Evolutionary conservation across 2,888 invertebrate genomes (phyloP).

Genomic region (Lasioglossum leucozonium): DNA sequence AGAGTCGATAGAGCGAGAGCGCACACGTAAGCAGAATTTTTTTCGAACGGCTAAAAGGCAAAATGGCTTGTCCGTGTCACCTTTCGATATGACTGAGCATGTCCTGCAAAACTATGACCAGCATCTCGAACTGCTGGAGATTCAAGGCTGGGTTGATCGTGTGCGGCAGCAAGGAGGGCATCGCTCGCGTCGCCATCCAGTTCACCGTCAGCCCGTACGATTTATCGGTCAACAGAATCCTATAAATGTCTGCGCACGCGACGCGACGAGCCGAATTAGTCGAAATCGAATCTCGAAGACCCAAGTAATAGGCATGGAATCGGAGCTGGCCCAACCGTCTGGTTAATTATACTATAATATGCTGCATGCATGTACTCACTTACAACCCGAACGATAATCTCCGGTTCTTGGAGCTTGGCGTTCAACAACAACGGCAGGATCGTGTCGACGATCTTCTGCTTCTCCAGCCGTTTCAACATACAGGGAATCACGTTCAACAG

Average conservation of each 20-base stretch:
- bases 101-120: conserved; percentile 94
- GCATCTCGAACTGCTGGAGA: conserved; percentile 92
- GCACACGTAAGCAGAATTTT: background rate
- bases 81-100: conserved; percentile 95
- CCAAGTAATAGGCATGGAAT: background rate
- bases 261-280: conserved; percentile 52
- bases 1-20: background rate
- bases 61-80: conserved; percentile 73
- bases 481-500: conserved; percentile 92
- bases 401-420: conserved; percentile 94
- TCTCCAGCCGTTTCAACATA: conserved; percentile 93
- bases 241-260: conserved; percentile 92
- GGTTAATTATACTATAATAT: no score
- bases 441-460: conserved; percentile 94
- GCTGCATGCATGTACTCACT: conserved; percentile 92
- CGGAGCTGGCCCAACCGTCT: no score
- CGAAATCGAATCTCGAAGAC: background rate
- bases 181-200: conserved; percentile 96
- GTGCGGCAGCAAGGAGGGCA: conserved; percentile 96
- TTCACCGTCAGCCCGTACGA: conserved; percentile 95
- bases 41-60: background rate
- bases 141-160: conserved; percentile 95
- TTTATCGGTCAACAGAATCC: conserved; percentile 94
- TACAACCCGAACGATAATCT: conserved; percentile 95
- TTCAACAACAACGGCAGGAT: conserved; percentile 95